Evolutionary conservation across 2,888 invertebrate genomes (phyloP).

Genomic region (Tipula vernalis): DNA sequence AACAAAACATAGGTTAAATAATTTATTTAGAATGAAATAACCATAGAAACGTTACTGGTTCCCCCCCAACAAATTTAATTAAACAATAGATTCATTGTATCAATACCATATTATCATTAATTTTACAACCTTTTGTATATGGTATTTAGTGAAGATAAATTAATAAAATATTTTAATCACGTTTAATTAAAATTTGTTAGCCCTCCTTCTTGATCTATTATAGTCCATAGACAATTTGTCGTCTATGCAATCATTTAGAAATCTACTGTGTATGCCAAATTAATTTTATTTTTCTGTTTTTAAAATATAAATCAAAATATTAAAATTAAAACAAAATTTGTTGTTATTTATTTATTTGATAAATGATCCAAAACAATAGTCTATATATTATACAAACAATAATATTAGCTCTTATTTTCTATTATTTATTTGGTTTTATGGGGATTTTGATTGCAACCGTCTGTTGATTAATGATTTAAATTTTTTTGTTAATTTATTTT

Average conservation of each 20-base stretch:
- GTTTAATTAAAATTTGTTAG: neutral
- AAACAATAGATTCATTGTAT: slow-evolving; percentile 4
- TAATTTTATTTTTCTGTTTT: neutral
- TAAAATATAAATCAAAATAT: slow-evolving; percentile 4
- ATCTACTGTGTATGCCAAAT: neutral
- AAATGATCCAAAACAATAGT: neutral
- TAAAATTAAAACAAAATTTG: neutral
- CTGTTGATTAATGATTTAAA: neutral
- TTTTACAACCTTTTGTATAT: neutral
- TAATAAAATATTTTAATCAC: neutral
- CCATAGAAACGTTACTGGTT: neutral
- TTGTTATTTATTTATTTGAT: neutral
- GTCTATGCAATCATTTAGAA: neutral
- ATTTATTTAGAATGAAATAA: neutral
- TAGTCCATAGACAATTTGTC: neutral
- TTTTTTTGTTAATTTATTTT: neutral
- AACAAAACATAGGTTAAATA: neutral
- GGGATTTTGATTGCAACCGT: neutral
- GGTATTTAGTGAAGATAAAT: neutral
- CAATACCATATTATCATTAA: neutral
- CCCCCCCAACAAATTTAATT: neutral
- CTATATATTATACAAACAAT: neutral
- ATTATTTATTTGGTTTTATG: neutral
- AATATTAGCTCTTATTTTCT: neutral
- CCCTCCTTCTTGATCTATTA: neutral